Evolutionary conservation across 2,797 vertebrate species (phyloP).

Genomic region (Pampus argenteus): DNA sequence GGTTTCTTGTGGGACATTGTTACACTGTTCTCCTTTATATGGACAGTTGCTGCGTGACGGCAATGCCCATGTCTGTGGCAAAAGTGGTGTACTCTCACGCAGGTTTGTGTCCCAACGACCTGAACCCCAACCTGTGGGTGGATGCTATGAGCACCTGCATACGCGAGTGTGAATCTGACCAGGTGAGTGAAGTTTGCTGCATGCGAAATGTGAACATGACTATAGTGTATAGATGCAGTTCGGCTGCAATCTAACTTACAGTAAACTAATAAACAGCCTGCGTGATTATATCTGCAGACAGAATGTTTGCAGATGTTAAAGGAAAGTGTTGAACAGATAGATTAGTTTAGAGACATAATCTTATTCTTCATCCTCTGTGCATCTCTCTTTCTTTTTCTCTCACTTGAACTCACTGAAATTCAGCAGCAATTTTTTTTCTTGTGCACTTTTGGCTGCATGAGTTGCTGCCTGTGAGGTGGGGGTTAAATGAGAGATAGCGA

Average conservation of each 20-base stretch:
- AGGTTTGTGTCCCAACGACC: slow-evolving; percentile 97
- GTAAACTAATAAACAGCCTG: neutral
- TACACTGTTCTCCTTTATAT: slow-evolving; percentile 79
- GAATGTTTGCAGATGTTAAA: neutral
- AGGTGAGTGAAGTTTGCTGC: slow-evolving; percentile 86
- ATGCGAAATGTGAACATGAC: neutral
- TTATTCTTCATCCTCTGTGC: no score
- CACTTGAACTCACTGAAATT: no score
- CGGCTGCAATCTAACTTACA: neutral
- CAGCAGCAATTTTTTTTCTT: neutral
- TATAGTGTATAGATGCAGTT: neutral
- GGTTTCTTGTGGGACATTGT: slow-evolving; percentile 86
- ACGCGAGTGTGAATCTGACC: slow-evolving; percentile 94
- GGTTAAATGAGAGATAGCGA: neutral
- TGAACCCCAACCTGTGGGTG: slow-evolving; percentile 99
- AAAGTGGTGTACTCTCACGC: slow-evolving; percentile 95
- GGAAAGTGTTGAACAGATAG: neutral
- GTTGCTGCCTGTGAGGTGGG: neutral
- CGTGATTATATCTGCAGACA: neutral
- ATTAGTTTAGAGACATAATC: neutral
- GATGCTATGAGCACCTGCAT: slow-evolving; percentile 99
- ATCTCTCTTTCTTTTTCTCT: no score
- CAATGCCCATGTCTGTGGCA: slow-evolving; percentile 84
- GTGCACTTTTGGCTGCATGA: neutral
- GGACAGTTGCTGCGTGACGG: slow-evolving; percentile 76